A percentile compares a stretch with the other conserved stretches of the same genome.
phyloP scores from a whole-genome alignment of 1,140 invertebrate species.

The Ceratina australensis region DNA sequence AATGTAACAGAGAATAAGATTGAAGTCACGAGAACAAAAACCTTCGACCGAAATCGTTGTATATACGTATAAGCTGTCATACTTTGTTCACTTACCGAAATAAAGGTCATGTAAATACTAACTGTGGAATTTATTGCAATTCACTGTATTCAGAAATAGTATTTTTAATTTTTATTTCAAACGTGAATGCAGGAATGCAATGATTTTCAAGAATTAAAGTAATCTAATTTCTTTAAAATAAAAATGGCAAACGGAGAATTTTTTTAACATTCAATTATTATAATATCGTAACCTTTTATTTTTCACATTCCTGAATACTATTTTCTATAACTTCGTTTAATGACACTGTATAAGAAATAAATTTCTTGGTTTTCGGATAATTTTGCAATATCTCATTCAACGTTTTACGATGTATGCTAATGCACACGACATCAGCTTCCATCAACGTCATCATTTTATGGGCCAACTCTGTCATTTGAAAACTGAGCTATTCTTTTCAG shows the following conservation, averaged over 20 bases:
- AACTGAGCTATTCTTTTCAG: neutral
- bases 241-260: too few species aligned
- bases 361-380: too few species aligned
- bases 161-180: neutral
- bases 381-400: too few species aligned
- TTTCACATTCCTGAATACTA: too few species aligned
- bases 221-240: too few species aligned
- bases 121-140: neutral
- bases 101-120: constrained; percentile 59
- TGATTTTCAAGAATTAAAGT: too few species aligned
- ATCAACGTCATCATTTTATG: constrained; percentile 4
- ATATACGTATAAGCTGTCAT: constrained; percentile 48
- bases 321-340: too few species aligned
- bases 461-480: neutral
- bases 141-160: neutral
- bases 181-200: too few species aligned
- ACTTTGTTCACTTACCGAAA: constrained; percentile 59
- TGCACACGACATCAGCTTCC: neutral
- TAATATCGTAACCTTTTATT: too few species aligned
- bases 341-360: too few species aligned
- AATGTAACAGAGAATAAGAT: constrained; percentile 33
- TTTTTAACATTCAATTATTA: too few species aligned
- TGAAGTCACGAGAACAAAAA: neutral
- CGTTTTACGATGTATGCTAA: too few species aligned
- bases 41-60: constrained; percentile 46